Base-by-base conservation (phyloP, 2,888 invertebrate genomes). In the Seira sanloemensis region DNA sequence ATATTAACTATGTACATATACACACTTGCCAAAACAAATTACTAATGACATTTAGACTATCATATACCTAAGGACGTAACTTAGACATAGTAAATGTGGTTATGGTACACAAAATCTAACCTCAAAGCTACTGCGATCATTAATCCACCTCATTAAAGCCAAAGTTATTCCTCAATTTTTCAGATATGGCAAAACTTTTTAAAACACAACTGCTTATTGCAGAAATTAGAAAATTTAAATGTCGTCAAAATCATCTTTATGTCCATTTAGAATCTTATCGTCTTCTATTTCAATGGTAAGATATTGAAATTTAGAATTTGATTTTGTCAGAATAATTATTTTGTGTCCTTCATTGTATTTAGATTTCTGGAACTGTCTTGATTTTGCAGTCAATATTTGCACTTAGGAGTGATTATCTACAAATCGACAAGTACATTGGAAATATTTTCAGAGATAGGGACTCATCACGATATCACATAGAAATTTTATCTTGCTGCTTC, bases 391-490 rank as follows among this genome's bases (percentile, higher is more conserved):
- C 85, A 19, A 74, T 77, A 67, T 7, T 67, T 12, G 77, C 73
- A 2, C 2, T 85, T 9, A 76, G 68, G 69, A 73, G 37, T 62
- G 85, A 85, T 54, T 24, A 66, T n/a, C 24, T 80, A 16, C 85
- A 85, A 73, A 81, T 85, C 19, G 85, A 85, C 27, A 80, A 73
- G 12, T 85, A 85, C 69, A 68, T 85, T 21, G 72, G 80, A 25
- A 72, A 62, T 24, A 73, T 85, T 19, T 74, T 85, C n/a, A 62
- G 76, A 1, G 77, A 80, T 0, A 68, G 85, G 23, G 58, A 77
- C 58, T 66, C 67, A 2, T 67, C 81, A 1, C 67, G 80, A 18
- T 85, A 69, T 66, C 68, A 80, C 12, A 54, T 85, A 16, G 85
- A 85, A 46, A 58, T 77, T 26, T 46, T 85, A 9, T 80, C 77